Base-by-base conservation (phyloP, 2,797 vertebrate genomes). In the Sebastes minor region DNA sequence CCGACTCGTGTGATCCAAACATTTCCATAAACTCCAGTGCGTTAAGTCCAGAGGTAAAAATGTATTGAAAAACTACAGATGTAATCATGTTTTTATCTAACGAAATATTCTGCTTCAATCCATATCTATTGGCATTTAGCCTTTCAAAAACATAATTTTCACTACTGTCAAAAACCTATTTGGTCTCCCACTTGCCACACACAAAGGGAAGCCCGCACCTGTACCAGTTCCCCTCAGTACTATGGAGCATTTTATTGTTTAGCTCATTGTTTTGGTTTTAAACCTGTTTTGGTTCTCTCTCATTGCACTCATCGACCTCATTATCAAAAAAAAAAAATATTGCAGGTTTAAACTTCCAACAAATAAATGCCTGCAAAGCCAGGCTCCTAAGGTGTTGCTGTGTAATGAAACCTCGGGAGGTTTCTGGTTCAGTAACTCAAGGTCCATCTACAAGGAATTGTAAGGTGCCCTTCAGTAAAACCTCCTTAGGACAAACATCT, bases 381-480 rank as follows among this genome's bases (percentile, higher is more conserved):
- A 27, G 3, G n/a, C 13, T 32, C 9, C 4, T 4, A 6, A 16
- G 30, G 33, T 56, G 53, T 12, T 28, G 53, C 55, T 13, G n/a
- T 13, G 33, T 20, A 35, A 35, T 38, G 33, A 71, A 74, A 13
- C 60, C 9, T 46, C 33, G 14, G 13, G 70, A 38, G 61, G 49
- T n/a, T 74, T 65, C 22, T 56, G 53, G 53, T 8, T 65, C 25
- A 28, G n/a, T 35, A 28, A 56, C 28, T 68, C n/a, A 56, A 62
- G 28, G 62, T 68, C 35, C 28, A 71, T 57, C 66, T 56, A 2
- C 59, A 46, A 14, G 22, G 8, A 56, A 74, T 8, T 69, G 23
- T 22, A 57, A 70, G 42, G 22, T 66, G 55, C 38, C 68, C 68
- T 63, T 67, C 12, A 62, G 72, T 55, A 70, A 75, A 76, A 56